Base-by-base conservation (phyloP, 2,797 vertebrate species). In the Oryzias sinensis region DNA sequence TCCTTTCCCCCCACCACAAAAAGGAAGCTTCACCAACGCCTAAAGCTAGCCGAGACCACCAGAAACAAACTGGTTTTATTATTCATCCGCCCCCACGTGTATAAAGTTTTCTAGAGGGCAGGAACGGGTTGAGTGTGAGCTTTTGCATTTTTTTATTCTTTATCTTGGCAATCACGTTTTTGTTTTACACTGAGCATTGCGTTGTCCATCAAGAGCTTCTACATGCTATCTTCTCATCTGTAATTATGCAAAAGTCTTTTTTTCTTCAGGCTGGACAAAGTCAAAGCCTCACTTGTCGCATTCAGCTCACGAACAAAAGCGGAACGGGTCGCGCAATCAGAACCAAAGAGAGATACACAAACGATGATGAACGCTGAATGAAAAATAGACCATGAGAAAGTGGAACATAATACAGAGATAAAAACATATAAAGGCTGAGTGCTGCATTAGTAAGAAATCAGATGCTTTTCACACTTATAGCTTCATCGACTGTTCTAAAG, bases 1-100 rank as follows among this genome's bases (percentile, higher is more conserved):
- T 80, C 82, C 77, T 81, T 76, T 70, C 60, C 82, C 76, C 70
- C 79, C 77, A 27, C 77, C 37, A 60, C 59, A 68, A 80, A 82
- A 74, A 74, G 81, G 77, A 85, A 84, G 68, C 74, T 62, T 83
- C 84, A 80, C 85, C 85, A 83, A 89, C 86, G 77, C 80, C 58
- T 59, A 73, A 59, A 52, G 69, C 76, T 51, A 59, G 75, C 70
- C 69, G 70, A 79, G 77, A 86, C 75, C 70, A 79, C 59, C 76
- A 77, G 62, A 80, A 76, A 78, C 74, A 77, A 85, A 66, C 76
- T 46, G 80, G 61, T 79, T 84, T 74, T 59, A 85, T 89, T 83
- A 84, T 80, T 89, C 86, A 86, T 84, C 82, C 80, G 44, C 82
- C 81, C 82, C 69, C 81, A 72, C 25, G 17, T 67, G 77, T 57